Conservation (phyloP, 2,113 vertebrate genomes). For the Sander lucioperca region DNA sequence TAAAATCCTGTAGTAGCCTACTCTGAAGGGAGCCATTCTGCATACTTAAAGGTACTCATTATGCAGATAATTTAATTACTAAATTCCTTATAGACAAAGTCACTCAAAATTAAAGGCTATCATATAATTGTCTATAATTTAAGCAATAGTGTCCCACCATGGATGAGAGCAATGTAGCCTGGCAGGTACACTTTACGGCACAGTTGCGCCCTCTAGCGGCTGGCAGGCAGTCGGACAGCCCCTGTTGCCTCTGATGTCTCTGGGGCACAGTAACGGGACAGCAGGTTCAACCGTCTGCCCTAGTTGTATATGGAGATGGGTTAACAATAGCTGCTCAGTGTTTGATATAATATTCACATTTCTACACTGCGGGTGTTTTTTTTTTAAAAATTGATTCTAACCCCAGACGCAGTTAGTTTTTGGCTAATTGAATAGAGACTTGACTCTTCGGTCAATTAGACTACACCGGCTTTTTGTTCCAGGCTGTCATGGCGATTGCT, state of each 20-base stretch:
- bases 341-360: neutral
- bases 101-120: neutral
- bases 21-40: neutral
- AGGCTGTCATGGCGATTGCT: slow-evolving; percentile 91
- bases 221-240: neutral
- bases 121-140: neutral
- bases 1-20: neutral
- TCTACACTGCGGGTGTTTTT: neutral
- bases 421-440: slow-evolving; percentile 1
- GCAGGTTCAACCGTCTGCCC: slow-evolving; percentile 38
- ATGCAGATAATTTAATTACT: neutral
- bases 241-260: neutral
- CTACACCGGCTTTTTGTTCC: slow-evolving; percentile 41
- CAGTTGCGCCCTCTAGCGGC: slow-evolving; percentile 14
- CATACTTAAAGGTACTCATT: neutral
- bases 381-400: neutral
- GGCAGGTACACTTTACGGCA: neutral
- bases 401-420: neutral
- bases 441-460: slow-evolving; percentile 11
- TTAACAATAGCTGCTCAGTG: slow-evolving; percentile 16
- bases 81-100: neutral
- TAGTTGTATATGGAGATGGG: neutral
- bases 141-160: neutral
- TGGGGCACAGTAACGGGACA: slow-evolving; percentile 32
- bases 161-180: neutral